Evolutionary conservation across 2,888 invertebrate species (phyloP), one percentile per base, ranked within the genome.

Genomic region (Pomacea canaliculata): DNA sequence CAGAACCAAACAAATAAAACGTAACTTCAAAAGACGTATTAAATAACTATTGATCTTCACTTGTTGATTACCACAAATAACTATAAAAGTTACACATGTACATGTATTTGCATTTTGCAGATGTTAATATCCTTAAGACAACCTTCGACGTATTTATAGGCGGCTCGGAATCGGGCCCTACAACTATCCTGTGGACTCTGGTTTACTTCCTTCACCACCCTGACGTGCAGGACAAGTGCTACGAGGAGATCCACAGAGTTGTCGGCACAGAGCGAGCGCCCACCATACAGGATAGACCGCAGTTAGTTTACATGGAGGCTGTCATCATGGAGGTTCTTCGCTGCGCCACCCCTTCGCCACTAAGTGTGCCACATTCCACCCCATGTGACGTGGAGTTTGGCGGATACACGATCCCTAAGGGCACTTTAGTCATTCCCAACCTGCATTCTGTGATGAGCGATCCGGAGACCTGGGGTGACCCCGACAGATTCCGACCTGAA

Each of bases 131-230:
- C 7, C 62, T 75, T 48, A 70, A 62, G 1, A 18, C 73, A 0
- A 63, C 80, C n/a, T 65, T 66, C 12, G 86, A 86, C 66, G 76
- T 85, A 5, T 81, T 85, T 72, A 70, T 81, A 12, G 86, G 85
- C 13, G 86, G 85, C 19, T 81, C 83, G 87, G 95, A 95, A 85
- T 95, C 95, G 4, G 95, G 95, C 0, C 94, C 95, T 19, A 95
- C 96, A 23, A 96, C 95, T 1, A 94, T 96, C 80, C 95, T 95
- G 87, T 97, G 96, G 92, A 94, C 95, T 78, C 92, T 97, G 7
- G 95, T 95, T 80, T 92, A 96, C 85, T 93, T 97, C 87, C 96
- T 95, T 13, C 93, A 94, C 69, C 94, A 96, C 87, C 95, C 94
- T 65, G 93, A 95, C 19, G 93, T 82, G 4, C 83, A 83, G 60